phyloP scores from a whole-genome alignment of 2,797 vertebrate species.

The Euphonia xanthogaster region DNA sequence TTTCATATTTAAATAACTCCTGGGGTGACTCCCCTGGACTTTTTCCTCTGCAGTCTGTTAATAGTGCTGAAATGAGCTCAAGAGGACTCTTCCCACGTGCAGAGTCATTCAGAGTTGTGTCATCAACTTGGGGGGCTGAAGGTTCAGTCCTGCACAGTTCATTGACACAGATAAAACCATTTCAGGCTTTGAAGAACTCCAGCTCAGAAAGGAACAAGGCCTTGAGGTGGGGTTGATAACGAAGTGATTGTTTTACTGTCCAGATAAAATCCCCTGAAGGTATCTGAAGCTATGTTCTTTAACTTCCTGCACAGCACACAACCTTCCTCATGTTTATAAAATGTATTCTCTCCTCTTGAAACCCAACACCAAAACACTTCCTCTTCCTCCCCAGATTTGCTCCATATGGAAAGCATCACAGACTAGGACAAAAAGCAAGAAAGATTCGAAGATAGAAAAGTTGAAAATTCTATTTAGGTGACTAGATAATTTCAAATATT shows the following conservation, averaged over 20 bases:
- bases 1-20: not conserved
- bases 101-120: not conserved
- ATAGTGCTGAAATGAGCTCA: not conserved
- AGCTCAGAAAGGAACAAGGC: not conserved
- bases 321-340: not conserved
- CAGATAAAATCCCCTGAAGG: not conserved
- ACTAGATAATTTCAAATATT: not conserved
- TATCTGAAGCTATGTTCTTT: not conserved
- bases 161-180: not conserved
- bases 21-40: not conserved
- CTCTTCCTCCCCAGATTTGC: not conserved
- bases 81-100: not conserved
- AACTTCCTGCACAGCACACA: not conserved
- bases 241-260: not conserved
- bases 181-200: not conserved
- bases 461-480: not conserved
- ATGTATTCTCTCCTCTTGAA: not conserved
- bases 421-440: not conserved
- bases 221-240: not conserved
- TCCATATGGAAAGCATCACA: not conserved
- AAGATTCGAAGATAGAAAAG: not conserved
- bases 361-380: not conserved
- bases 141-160: not conserved
- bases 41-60: not conserved
- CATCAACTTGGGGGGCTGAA: not conserved